These are phyloP conservation scores for Psilopogon haemacephalus DNA, from an alignment of 2,113 vertebrate genomes.

Conservation along the genomic window DNA sequence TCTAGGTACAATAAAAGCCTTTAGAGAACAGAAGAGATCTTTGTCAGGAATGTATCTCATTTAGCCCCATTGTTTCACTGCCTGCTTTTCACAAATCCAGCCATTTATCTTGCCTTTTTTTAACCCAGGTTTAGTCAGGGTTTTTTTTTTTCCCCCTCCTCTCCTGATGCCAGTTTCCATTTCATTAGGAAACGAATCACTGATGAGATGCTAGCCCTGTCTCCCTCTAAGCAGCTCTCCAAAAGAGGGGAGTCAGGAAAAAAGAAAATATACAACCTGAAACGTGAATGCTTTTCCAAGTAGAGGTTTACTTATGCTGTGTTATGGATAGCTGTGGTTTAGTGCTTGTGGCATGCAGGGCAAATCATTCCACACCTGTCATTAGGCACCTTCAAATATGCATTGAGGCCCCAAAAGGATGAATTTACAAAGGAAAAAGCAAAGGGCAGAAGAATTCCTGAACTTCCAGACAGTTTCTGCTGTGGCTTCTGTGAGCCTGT, in stretches of 20 bases:
- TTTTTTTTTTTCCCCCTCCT: neutral
- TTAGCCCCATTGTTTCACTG: slow-evolving; percentile 73
- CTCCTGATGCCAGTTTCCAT: slow-evolving; percentile 45
- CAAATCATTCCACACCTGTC: neutral
- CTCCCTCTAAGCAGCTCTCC: neutral
- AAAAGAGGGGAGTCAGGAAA: neutral
- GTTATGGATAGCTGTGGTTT: neutral
- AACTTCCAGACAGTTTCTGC: neutral
- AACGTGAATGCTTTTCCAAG: neutral
- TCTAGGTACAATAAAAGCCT: slow-evolving; percentile 62
- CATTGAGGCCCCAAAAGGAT: neutral
- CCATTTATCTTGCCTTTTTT: slow-evolving; percentile 61
- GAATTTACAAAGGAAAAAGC: neutral
- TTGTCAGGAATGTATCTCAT: slow-evolving; percentile 76
- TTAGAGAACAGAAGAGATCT: slow-evolving; percentile 70
- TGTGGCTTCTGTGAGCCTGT: neutral
- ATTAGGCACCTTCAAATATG: neutral
- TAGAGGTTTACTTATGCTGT: neutral
- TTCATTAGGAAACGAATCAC: slow-evolving; percentile 40
- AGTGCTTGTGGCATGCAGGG: neutral
- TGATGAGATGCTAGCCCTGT: slow-evolving; percentile 4
- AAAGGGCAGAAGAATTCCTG: neutral
- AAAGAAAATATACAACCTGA: neutral
- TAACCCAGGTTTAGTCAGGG: neutral
- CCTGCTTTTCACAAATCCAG: slow-evolving; percentile 48